Conservation (phyloP, 2,113 vertebrate genomes). For the Oncorhynchus tshawytscha region DNA sequence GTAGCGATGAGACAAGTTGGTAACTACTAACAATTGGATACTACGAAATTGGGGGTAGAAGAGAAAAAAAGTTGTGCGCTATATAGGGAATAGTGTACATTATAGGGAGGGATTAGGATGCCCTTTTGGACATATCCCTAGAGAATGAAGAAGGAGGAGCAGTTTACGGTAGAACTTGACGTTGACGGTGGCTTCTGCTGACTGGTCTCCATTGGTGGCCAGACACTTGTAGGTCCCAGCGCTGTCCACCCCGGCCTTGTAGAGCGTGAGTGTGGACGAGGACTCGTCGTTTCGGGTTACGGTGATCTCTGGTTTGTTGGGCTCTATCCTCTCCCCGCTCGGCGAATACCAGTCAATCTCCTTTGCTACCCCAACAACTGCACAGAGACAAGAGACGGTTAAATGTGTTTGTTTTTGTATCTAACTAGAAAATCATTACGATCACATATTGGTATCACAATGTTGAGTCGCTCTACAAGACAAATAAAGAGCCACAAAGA, state of each 20-base stretch:
- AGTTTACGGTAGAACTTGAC: slow-evolving; percentile 96
- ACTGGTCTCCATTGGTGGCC: slow-evolving; percentile 80
- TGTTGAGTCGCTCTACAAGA: not conserved
- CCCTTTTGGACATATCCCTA: too few relatives aligned
- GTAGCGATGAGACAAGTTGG: too few relatives aligned
- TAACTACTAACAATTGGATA: too few relatives aligned
- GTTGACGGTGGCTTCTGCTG: slow-evolving; percentile 88
- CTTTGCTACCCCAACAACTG: slow-evolving; percentile 85
- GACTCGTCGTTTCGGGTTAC: slow-evolving; percentile 86
- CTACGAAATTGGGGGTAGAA: too few relatives aligned
- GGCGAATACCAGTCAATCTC: slow-evolving; percentile 97
- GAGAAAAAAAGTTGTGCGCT: too few relatives aligned
- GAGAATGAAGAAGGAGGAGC: not conserved
- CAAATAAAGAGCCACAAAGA: not conserved
- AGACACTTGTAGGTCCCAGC: slow-evolving; percentile 95
- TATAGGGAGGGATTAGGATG: too few relatives aligned
- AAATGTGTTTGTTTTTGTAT: not conserved
- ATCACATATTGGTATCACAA: not conserved
- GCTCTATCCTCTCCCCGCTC: slow-evolving; percentile 83
- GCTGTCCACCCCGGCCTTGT: slow-evolving; percentile 86
- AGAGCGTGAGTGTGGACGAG: slow-evolving; percentile 93
- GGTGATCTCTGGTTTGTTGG: slow-evolving; percentile 86
- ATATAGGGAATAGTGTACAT: too few relatives aligned
- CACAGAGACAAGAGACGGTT: slow-evolving; percentile 26
- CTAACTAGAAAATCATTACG: not conserved